phyloP scores from a whole-genome alignment of 2,888 invertebrate genomes.

The Synergus gifuensis region DNA sequence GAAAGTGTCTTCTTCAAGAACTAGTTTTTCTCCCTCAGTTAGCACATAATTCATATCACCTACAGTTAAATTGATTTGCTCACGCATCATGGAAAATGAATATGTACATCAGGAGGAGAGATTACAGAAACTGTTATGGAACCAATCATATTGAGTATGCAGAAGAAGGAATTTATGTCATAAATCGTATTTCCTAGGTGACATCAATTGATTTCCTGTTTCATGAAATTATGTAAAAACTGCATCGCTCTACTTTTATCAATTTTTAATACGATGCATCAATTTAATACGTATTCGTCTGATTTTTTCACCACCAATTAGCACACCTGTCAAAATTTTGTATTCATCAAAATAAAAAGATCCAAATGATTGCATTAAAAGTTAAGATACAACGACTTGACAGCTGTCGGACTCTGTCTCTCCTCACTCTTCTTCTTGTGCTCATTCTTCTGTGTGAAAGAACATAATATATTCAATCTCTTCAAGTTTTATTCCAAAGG shows the following conservation, averaged over 20 bases:
- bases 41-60: constrained; percentile 5
- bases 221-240: not conserved
- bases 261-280: not conserved
- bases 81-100: constrained; percentile 30
- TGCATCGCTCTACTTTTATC: not conserved
- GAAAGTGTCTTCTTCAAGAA: constrained; percentile 24
- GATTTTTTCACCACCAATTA: not conserved
- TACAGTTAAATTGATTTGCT: constrained; percentile 14
- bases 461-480: constrained; percentile 24
- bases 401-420: constrained; percentile 20
- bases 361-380: constrained; percentile 6
- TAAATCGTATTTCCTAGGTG: not conserved
- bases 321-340: not conserved
- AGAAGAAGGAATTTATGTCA: constrained; percentile 17
- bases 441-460: constrained; percentile 25
- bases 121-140: constrained; percentile 37
- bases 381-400: constrained; percentile 8
- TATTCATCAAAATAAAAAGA: not conserved
- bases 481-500: constrained; percentile 4
- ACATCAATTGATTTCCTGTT: constrained; percentile 4
- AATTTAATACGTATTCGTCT: not conserved
- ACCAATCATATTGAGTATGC: constrained; percentile 17
- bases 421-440: not conserved
- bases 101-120: constrained; percentile 9
- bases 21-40: constrained; percentile 31